Percentiles rank a stretch among this genome's conserved stretches.
phyloP scores from a whole-genome alignment of 1,140 invertebrate genomes.

The Drosophila repletoides region DNA sequence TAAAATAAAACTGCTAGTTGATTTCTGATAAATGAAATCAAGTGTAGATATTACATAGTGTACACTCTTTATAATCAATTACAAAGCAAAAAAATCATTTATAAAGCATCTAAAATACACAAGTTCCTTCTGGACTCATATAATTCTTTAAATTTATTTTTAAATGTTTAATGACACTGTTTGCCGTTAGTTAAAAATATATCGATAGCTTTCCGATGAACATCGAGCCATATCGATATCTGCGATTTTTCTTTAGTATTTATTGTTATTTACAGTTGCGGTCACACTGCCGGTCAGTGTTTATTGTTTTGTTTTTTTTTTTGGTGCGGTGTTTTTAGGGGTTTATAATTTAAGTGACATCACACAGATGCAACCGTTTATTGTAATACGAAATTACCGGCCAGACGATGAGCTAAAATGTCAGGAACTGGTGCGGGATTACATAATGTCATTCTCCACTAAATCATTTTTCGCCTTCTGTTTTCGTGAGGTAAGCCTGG shows the following conservation, averaged over 20 bases:
- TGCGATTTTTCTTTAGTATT: background rate
- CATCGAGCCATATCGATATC: background rate
- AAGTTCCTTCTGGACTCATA: too few species aligned
- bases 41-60: too few species aligned
- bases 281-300: conserved; percentile 31
- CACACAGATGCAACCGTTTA: conserved; percentile 80
- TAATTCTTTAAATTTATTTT: too few species aligned
- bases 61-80: too few species aligned
- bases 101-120: background rate
- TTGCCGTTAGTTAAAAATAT: too few species aligned
- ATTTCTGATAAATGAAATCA: too few species aligned
- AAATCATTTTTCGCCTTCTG: conserved; percentile 74
- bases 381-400: conserved; percentile 72
- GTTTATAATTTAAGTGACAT: conserved; percentile 23
- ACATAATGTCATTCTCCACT: conserved; percentile 77
- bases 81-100: background rate
- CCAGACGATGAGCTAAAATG: conserved; percentile 77
- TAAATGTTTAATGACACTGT: too few species aligned
- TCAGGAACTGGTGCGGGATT: conserved; percentile 75
- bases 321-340: conserved; percentile 1
- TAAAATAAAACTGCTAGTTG: too few species aligned
- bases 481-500: conserved; percentile 68
- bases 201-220: background rate
- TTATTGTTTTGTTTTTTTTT: conserved; percentile 40
- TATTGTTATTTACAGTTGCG: conserved; percentile 22